phyloP scores from a whole-genome alignment of 1,140 invertebrate species.

The Harpegnathos saltator region DNA sequence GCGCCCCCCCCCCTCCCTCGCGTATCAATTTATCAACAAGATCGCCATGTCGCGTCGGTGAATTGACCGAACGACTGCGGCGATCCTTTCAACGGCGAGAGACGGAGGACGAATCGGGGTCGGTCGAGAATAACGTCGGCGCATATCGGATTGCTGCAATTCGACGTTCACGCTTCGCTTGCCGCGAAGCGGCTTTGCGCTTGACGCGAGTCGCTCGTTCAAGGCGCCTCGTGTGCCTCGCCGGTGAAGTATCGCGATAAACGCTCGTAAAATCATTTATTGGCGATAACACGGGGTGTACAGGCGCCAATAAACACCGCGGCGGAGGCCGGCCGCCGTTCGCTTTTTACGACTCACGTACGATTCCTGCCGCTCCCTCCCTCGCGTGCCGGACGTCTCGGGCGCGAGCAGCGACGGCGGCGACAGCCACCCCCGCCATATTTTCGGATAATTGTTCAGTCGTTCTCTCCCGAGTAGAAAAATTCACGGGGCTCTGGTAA shows the following conservation, averaged over 20 bases:
- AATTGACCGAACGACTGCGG: no score
- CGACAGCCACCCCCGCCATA: background rate
- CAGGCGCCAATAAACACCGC: constrained; percentile 44
- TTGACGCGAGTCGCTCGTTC: constrained; percentile 46
- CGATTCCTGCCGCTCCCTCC: constrained; percentile 19
- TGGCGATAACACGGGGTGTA: constrained; percentile 51
- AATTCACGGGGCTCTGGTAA: no score
- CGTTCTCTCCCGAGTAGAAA: no score
- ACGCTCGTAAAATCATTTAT: constrained; percentile 63
- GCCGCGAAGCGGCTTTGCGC: constrained; percentile 26
- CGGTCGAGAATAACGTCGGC: background rate
- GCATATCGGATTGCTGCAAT: constrained; percentile 26
- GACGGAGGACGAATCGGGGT: background rate
- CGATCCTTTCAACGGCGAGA: no score
- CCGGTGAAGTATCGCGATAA: constrained; percentile 57
- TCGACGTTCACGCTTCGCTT: background rate
- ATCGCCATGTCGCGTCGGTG: constrained; percentile 12
- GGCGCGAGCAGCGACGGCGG: background rate
- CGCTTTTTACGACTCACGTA: constrained; percentile 49
- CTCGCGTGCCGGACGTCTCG: constrained; percentile 6
- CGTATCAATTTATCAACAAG: background rate
- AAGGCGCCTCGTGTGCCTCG: no score
- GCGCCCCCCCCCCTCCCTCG: background rate
- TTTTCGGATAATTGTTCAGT: constrained; percentile 10
- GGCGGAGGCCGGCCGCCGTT: background rate